These are phyloP conservation scores for Frieseomelitta varia DNA, from an alignment of 1,140 invertebrate genomes.

Conservation along the genomic window DNA sequence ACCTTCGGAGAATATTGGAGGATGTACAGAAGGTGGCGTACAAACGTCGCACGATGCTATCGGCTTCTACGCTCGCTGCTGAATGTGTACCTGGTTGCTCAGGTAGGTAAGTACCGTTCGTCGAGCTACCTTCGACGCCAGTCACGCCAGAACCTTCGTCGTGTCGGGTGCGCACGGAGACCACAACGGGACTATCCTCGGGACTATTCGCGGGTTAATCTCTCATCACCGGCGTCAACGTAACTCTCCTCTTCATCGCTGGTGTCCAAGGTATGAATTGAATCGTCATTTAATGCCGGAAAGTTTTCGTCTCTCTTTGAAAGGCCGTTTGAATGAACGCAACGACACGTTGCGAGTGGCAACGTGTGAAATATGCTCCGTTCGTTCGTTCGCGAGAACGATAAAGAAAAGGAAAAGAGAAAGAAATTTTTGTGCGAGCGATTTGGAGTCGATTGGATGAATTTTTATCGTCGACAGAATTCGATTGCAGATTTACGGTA, in stretches of 20 bases:
- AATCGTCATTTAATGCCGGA: no score
- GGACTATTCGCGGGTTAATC: background rate
- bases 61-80: slow-evolving; percentile 49
- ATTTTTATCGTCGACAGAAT: background rate
- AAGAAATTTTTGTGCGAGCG: no score
- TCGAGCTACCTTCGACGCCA: slow-evolving; percentile 70
- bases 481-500: background rate
- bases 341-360: no score
- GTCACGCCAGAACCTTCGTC: slow-evolving; percentile 72
- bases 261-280: slow-evolving; percentile 10
- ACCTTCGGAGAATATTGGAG: slow-evolving; percentile 32
- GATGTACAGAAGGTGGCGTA: slow-evolving; percentile 37
- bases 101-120: slow-evolving; percentile 78
- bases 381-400: background rate
- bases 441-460: no score
- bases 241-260: background rate
- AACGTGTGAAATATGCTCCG: no score
- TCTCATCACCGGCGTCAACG: background rate
- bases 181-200: slow-evolving; percentile 42
- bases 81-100: slow-evolving; percentile 46
- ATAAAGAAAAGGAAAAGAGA: no score
- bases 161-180: slow-evolving; percentile 69
- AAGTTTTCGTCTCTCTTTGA: no score
- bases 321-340: no score
- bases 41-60: slow-evolving; percentile 60